Evolutionary conservation across 2,888 invertebrate species (phyloP).

Genomic region (Xiphydria camelus): DNA sequence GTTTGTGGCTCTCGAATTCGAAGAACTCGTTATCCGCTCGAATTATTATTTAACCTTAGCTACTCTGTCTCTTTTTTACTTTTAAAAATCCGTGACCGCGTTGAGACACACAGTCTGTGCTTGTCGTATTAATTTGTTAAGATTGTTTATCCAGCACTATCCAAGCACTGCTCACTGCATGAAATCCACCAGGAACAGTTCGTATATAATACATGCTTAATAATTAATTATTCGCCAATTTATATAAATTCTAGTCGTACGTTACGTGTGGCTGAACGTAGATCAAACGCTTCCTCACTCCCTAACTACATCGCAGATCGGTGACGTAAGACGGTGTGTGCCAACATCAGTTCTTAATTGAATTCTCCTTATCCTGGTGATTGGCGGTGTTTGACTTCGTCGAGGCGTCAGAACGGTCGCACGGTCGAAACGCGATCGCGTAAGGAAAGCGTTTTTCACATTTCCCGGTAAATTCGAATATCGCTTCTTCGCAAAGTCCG

Average conservation of each 20-base stretch:
- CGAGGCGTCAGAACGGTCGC: too few species aligned
- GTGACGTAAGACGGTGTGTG: conserved; percentile 19
- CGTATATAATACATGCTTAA: conserved; percentile 32
- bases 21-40: conserved; percentile 11
- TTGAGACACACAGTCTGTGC: conserved; percentile 16
- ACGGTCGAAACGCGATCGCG: conserved; percentile 71
- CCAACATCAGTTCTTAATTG: conserved; percentile 50
- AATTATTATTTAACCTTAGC: conserved; percentile 25
- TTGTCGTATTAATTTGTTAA: conserved; percentile 42
- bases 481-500: conserved; percentile 71
- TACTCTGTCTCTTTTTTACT: conserved; percentile 27
- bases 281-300: conserved; percentile 17
- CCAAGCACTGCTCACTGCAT: conserved; percentile 22
- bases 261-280: conserved; percentile 21
- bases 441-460: conserved; percentile 79
- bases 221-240: conserved; percentile 27
- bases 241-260: conserved; percentile 19
- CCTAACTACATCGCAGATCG: conserved; percentile 14
- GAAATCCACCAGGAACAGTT: conserved; percentile 36
- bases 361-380: conserved; percentile 50
- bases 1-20: conserved; percentile 6
- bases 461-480: conserved; percentile 70
- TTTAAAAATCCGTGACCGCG: conserved; percentile 36
- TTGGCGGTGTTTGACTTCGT: conserved; percentile 37
- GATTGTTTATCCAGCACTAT: conserved; percentile 44